Percentiles rank a stretch among this genome's conserved stretches.
Conservation (phyloP, 2,797 vertebrate species). For the Cirrhinus molitorella region DNA sequence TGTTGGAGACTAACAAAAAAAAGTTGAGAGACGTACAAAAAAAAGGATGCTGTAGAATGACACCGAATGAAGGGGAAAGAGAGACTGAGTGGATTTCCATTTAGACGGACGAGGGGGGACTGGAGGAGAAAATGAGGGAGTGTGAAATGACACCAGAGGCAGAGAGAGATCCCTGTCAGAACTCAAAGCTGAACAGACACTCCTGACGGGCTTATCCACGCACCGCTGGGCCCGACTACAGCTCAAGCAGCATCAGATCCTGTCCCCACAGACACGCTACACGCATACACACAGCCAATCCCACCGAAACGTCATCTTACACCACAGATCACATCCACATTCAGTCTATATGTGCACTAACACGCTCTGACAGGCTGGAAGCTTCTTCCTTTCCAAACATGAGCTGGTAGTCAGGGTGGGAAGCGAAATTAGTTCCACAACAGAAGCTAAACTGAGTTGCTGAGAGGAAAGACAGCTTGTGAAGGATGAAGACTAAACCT, state of each 20-base stretch:
- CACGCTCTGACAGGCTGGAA: constrained; percentile 32
- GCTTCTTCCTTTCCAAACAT: constrained; percentile 10
- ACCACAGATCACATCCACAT: constrained; percentile 38
- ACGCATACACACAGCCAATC: constrained; percentile 30
- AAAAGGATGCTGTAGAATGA: constrained; percentile 1
- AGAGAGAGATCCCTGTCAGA: constrained; percentile 50
- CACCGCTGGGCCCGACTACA: constrained; percentile 43
- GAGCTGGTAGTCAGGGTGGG: background rate
- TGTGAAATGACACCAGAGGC: constrained; percentile 22
- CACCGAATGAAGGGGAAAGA: constrained; percentile 13
- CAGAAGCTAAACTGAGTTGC: background rate
- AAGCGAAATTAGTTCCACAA: constrained; percentile 17
- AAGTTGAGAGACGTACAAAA: background rate
- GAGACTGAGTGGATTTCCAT: constrained; percentile 26
- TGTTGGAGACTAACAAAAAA: constrained; percentile 37
- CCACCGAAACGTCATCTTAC: constrained; percentile 26
- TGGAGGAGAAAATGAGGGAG: constrained; percentile 21
- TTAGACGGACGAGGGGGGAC: background rate
- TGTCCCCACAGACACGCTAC: constrained; percentile 28
- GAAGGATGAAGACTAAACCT: background rate
- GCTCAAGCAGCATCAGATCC: constrained; percentile 51
- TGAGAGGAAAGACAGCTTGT: background rate
- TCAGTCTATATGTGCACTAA: constrained; percentile 37
- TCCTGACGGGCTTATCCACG: constrained; percentile 54
- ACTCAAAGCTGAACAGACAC: constrained; percentile 50